phyloP scores from a whole-genome alignment of 2,888 invertebrate species.

The Apantesis nais region DNA sequence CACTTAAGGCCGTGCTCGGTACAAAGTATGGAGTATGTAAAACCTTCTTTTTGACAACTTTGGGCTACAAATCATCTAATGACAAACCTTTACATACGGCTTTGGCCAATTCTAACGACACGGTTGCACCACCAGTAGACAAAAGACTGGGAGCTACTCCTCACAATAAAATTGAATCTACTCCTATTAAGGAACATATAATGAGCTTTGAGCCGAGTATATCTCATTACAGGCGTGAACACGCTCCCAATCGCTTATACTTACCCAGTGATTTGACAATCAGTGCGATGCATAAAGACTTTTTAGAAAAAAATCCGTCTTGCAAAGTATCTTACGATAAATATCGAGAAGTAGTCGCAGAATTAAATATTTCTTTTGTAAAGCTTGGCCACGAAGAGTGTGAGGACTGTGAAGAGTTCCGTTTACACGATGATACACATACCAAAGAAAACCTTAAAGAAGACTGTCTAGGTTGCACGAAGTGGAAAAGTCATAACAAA shows the following conservation, averaged over 20 bases:
- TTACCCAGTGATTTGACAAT: slow-evolving; percentile 8
- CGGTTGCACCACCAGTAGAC: slow-evolving; percentile 20
- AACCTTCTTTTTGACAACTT: slow-evolving; percentile 23
- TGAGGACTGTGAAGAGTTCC: slow-evolving; percentile 30
- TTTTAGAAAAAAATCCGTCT: slow-evolving; percentile 12
- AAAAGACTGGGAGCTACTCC: slow-evolving; percentile 22
- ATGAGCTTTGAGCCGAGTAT: not conserved
- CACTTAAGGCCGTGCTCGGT: not conserved
- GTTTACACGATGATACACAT: slow-evolving; percentile 25
- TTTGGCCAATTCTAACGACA: slow-evolving; percentile 19
- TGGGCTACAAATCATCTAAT: slow-evolving; percentile 20
- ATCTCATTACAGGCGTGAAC: slow-evolving; percentile 10
- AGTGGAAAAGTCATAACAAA: slow-evolving; percentile 20
- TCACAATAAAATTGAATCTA: slow-evolving; percentile 22
- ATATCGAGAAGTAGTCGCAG: slow-evolving; percentile 22
- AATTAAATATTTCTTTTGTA: slow-evolving; percentile 29
- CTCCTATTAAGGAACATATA: slow-evolving; percentile 2
- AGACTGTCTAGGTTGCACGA: slow-evolving; percentile 25
- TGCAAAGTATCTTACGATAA: slow-evolving; percentile 23
- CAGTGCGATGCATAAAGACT: slow-evolving; percentile 7
- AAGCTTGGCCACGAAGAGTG: slow-evolving; percentile 32
- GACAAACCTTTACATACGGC: slow-evolving; percentile 22
- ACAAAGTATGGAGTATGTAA: slow-evolving; percentile 19
- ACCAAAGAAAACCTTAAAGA: slow-evolving; percentile 27
- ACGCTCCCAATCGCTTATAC: slow-evolving; percentile 6